Base-by-base conservation (phyloP, 1,140 invertebrate genomes). In the Drosophila funebris region DNA sequence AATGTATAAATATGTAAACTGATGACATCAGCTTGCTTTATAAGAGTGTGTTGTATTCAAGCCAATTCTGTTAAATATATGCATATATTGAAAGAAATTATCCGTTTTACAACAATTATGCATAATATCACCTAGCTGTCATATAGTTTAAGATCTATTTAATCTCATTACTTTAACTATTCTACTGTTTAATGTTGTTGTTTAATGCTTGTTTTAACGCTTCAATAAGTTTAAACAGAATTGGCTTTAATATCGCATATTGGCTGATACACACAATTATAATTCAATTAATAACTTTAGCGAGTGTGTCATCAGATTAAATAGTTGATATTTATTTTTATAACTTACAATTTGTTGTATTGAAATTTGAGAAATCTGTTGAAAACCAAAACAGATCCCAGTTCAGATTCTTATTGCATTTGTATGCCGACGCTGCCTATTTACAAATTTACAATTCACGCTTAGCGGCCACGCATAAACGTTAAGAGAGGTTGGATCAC, bases 381-480 rank as follows among this genome's bases (percentile, higher is more conserved):
- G 48, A 33, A 16, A 18, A 31, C 16, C 4, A n/a, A 24, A 43
- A 31, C 39, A 44, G 56, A 31, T 8, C 44, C 8, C 3, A 31
- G 14, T 11, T 9, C 41, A 24, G 29, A 14, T 44, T n/a, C 3
- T 18, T 43, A 53, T 27, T 27, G 24, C 24, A 27, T 27, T 63
- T 63, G 33, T 29, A 41, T 31, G 37, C 61, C 48, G 41, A 31
- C 13, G 61, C 36, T 62, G 58, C 44, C 58, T 62, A 39, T 33
- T 64, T 52, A 41, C 9, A 37, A 60, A 46, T 46, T 60, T 13
- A 27, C 33, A 39, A 52, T 52, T 37, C 14, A 27, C 22, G 20
- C 9, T 62, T 22, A 56, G 14, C 24, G 39, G 41, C 43, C 43
- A 39, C 63, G 63, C 43, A 58, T 67, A 62, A 62, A 58, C 53